Base-by-base conservation (phyloP, 2,797 vertebrate species). In the Halcyon leucocephala region DNA sequence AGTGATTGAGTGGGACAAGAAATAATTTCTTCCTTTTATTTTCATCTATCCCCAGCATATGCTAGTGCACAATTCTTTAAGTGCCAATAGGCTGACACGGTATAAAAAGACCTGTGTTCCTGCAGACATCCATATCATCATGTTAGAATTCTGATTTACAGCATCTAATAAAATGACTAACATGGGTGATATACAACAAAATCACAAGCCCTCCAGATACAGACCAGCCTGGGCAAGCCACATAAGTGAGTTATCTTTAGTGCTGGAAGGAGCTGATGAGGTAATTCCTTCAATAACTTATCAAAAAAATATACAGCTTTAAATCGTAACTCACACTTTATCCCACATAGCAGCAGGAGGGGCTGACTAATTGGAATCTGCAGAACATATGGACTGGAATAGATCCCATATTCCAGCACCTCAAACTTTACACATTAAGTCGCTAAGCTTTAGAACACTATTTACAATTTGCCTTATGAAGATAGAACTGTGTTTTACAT, bases 291-390 rank as follows among this genome's bases (percentile, higher is more conserved):
- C 67, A 82, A 72, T 89, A 85, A 33, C 28, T 70, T 90, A 65
- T 31, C 28, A 92, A 87, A 92, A 85, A 92, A 52, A 76, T 3
- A 35, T 3, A 71, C 31, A 89, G 92, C 60, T 96, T 95, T 86
- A 84, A 93, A 91, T 77, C 92, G 67, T 91, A 96, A 42, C 67
- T 92, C 95, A 88, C 89, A 93, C 93, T 96, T 76, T 79, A 95
- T 91, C 88, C 80, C 86, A 86, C 84, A 51, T 12, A 96, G 49
- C 96, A 95, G 96, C 95, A 93, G 94, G 96, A 96, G 95, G 93
- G 91, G 90, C 72, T 91, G 31, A 48, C 93, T 97, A 97, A 98
- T 97, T 97, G 95, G 97, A 93, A 94, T 93, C 83, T 95, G 94
- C 35, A 91, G 79, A 97, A 92, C 95, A 96, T 58, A 85, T 86